Conservation (phyloP, 2,888 invertebrate genomes). For the Drosophila ustulata region DNA sequence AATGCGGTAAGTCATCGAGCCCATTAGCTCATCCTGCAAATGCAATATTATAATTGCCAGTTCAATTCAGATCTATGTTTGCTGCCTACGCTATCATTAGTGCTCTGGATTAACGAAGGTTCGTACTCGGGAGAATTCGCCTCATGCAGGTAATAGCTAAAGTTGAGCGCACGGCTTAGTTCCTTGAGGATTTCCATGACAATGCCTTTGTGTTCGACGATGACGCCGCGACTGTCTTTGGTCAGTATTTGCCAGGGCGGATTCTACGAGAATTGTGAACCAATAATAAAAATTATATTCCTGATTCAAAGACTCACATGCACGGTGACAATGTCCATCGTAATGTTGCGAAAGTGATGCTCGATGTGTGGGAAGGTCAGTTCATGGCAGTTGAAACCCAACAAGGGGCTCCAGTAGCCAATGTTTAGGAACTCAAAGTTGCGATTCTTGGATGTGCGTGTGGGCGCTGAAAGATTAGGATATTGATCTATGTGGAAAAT, state of each 20-base stretch:
- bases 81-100: constrained; percentile 76
- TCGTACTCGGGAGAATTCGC: constrained; percentile 58
- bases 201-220: constrained; percentile 88
- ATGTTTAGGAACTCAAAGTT: constrained; percentile 86
- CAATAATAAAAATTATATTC: constrained; percentile 62
- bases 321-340: constrained; percentile 90
- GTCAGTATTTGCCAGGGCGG: constrained; percentile 94
- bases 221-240: constrained; percentile 86
- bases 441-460: constrained; percentile 62
- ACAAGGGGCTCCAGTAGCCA: constrained; percentile 91
- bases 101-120: constrained; percentile 16
- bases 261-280: constrained; percentile 87
- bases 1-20: constrained; percentile 80
- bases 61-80: not conserved
- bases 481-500: not conserved
- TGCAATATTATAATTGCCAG: not conserved
- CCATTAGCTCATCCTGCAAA: constrained; percentile 72
- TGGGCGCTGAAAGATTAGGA: constrained; percentile 31
- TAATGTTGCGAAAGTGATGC: constrained; percentile 91
- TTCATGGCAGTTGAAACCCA: constrained; percentile 89
- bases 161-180: constrained; percentile 91
- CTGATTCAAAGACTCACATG: constrained; percentile 87
- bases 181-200: constrained; percentile 93
- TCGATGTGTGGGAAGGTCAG: constrained; percentile 92
- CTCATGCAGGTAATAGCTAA: constrained; percentile 86